Evolutionary conservation across 64 coral and sea anemone genomes (phyloP).

Genomic region (Montipora cactus): DNA sequence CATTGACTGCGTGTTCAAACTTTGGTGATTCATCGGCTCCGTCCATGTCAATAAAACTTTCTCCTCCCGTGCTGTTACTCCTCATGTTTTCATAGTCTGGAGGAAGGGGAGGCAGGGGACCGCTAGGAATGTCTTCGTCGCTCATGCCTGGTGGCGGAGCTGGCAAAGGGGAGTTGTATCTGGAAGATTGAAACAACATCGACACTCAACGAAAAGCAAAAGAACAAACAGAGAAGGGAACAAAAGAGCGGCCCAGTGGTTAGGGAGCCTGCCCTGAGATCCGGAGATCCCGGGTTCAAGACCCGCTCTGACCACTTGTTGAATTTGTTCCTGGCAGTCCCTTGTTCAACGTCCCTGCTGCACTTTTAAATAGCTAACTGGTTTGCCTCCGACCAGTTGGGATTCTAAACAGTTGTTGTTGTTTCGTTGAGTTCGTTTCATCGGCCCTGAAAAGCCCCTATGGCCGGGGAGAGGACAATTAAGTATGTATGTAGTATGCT

Average conservation of each 20-base stretch:
- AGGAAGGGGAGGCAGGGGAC: conserved; percentile 25
- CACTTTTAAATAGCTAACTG: too few relatives aligned
- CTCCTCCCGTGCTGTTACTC: conserved; percentile 14
- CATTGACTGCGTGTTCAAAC: neutral
- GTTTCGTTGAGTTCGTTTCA: too few relatives aligned
- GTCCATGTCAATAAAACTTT: conserved; percentile 22
- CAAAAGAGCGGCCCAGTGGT: neutral
- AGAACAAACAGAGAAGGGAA: neutral
- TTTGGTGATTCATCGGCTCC: neutral
- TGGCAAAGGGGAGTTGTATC: conserved; percentile 34
- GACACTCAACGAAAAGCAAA: neutral
- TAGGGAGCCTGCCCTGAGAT: too few relatives aligned
- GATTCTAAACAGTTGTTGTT: too few relatives aligned
- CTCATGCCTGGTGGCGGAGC: conserved; percentile 29
- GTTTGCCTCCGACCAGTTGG: too few relatives aligned
- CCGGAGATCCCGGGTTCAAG: too few relatives aligned
- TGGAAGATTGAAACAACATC: neutral
- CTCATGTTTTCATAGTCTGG: neutral
- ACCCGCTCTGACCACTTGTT: too few relatives aligned
- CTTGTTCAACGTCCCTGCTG: too few relatives aligned
- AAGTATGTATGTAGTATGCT: too few relatives aligned
- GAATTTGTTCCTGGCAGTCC: too few relatives aligned
- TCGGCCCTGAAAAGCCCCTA: too few relatives aligned
- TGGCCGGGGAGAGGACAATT: too few relatives aligned
- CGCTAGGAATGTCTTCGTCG: conserved; percentile 1